Conservation (phyloP, 1,140 invertebrate genomes). For the Triops longicaudatus region DNA sequence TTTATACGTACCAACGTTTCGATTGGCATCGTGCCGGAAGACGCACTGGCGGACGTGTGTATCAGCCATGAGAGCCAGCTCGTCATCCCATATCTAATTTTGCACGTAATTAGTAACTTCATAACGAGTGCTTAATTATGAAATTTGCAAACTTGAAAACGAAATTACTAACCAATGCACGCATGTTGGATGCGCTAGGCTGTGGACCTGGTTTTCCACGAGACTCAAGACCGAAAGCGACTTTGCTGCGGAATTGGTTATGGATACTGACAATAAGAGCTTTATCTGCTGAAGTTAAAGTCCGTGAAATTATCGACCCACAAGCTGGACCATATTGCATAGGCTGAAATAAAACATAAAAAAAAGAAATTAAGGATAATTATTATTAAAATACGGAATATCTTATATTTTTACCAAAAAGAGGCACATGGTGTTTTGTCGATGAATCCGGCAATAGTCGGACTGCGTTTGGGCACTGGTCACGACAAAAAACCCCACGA, state of each 20-base stretch:
- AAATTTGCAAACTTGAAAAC: background rate
- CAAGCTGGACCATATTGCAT: constrained; percentile 9
- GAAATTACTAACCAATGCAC: constrained; percentile 11
- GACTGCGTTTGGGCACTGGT: background rate
- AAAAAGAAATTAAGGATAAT: background rate
- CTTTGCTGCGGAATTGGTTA: constrained; percentile 22
- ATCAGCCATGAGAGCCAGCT: constrained; percentile 27
- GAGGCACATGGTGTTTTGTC: constrained; percentile 22
- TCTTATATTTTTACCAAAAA: background rate
- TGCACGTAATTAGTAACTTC: background rate
- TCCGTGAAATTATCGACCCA: background rate
- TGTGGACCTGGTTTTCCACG: constrained; percentile 26
- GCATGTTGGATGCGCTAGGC: constrained; percentile 26
- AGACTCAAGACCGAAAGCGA: constrained; percentile 22
- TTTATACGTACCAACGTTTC: constrained; percentile 32
- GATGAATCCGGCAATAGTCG: constrained; percentile 19
- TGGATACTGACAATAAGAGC: constrained; percentile 19
- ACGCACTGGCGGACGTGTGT: constrained; percentile 21
- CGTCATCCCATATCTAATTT: constrained; percentile 27
- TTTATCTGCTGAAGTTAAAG: constrained; percentile 17
- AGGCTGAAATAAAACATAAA: constrained; percentile 19
- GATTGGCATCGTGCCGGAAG: constrained; percentile 15
- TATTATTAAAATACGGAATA: background rate
- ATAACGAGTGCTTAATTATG: too few species aligned
- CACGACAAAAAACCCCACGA: background rate